Evolutionary conservation across 2,888 invertebrate species (phyloP), one percentile per base, ranked within the genome.

Genomic region (Ecliptopera silaceata): DNA sequence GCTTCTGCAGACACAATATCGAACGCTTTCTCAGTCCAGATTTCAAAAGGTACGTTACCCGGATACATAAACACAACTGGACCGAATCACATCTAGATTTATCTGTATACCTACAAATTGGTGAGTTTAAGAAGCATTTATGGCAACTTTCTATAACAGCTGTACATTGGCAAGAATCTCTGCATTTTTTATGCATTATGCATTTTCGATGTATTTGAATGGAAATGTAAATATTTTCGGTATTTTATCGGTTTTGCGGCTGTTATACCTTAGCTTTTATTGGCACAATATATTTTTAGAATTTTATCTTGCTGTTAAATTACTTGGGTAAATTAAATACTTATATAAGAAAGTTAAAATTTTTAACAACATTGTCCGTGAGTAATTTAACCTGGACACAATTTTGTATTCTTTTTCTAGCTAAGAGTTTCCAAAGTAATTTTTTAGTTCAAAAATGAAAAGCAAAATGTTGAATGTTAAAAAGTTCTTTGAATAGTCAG

Each of bases 151-250:
- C 69, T 68, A 56, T 66, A 73, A 78, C 79, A 78, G 89, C 89
- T 90, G 89, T 89, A 89, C 54, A 89, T 88, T 68, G 84, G 84
- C 60, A 70, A 59, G 63, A 59, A 50, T 63, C 46, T 64, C 70
- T 61, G n/a, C n/a, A n/a, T n/a, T n/a, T n/a, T n/a, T n/a, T n/a
- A n/a, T n/a, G n/a, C n/a, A n/a, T n/a, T n/a, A n/a, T n/a, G n/a
- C n/a, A n/a, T n/a, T n/a, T n/a, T n/a, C n/a, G 70, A 63, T 63
- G 57, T 66, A 70, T 68, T 69, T 61, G 42, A 46, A 32, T 61
- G 41, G 12, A 38, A 52, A 53, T 72, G 66, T 79, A 74, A 74
- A 79, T 77, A 79, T 73, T 78, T 68, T 65, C 44, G 57, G 61
- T 68, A 66, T 70, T 66, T 71, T 59, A 61, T 79, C 80, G 80